phyloP scores from a whole-genome alignment of 2,888 invertebrate species.

The Acanthoscelides obtectus region DNA sequence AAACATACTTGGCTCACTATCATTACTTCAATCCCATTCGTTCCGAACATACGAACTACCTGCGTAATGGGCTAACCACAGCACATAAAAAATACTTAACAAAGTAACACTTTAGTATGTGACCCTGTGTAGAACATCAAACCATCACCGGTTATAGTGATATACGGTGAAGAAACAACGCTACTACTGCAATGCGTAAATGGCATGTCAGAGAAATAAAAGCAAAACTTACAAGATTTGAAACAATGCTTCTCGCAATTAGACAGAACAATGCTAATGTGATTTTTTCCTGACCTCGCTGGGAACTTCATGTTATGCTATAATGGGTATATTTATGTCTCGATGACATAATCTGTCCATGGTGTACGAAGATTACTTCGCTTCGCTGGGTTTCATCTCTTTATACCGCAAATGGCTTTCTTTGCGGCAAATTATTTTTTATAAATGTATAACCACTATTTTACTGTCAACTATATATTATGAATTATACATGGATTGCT shows the following conservation, averaged over 20 bases:
- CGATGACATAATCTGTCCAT: slow-evolving; percentile 5
- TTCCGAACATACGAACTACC: too few relatives aligned
- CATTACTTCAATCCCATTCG: too few relatives aligned
- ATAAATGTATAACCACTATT: too few relatives aligned
- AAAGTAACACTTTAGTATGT: too few relatives aligned
- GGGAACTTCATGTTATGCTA: slow-evolving; percentile 8
- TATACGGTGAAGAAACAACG: neutral
- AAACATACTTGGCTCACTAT: too few relatives aligned
- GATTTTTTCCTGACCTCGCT: slow-evolving; percentile 9
- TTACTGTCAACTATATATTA: too few relatives aligned
- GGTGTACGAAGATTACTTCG: neutral
- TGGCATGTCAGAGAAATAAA: neutral
- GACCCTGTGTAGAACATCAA: neutral
- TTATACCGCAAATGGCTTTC: too few relatives aligned
- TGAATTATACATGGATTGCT: too few relatives aligned
- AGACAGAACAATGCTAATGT: neutral
- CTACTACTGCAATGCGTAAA: neutral
- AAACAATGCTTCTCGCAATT: neutral
- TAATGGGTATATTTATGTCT: slow-evolving; percentile 8
- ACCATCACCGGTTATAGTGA: neutral
- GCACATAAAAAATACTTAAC: too few relatives aligned
- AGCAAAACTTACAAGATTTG: neutral
- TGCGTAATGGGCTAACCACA: too few relatives aligned
- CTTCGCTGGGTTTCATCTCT: neutral
- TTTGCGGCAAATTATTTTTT: too few relatives aligned